These are phyloP conservation scores for Falco peregrinus DNA, from an alignment of 2,797 vertebrate genomes.

Conservation along the genomic window DNA sequence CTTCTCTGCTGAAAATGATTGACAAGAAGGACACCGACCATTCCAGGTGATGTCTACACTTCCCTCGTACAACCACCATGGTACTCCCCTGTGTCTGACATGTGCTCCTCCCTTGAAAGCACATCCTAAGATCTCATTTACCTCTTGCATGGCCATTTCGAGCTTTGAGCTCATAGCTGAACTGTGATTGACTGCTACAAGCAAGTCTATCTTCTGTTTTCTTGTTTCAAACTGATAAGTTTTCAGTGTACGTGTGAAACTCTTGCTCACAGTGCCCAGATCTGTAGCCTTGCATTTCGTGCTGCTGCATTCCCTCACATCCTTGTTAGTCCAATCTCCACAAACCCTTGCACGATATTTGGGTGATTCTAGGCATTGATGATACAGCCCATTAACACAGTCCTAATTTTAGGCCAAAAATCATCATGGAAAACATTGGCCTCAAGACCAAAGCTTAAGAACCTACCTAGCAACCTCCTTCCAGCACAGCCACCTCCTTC, in stretches of 20 bases:
- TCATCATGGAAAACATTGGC: background rate
- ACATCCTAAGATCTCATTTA: background rate
- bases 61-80: background rate
- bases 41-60: background rate
- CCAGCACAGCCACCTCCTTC: background rate
- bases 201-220: background rate
- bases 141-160: background rate
- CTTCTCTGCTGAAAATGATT: background rate
- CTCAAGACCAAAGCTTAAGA: background rate
- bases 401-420: background rate
- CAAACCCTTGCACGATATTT: background rate
- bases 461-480: background rate
- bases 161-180: background rate
- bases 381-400: background rate
- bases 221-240: background rate
- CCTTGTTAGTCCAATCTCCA: background rate
- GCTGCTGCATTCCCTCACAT: background rate
- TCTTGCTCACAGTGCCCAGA: background rate
- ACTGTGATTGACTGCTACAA: background rate
- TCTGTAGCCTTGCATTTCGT: background rate
- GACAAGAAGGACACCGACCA: background rate
- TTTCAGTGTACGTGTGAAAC: background rate
- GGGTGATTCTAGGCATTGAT: background rate
- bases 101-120: background rate
- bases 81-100: background rate